These are phyloP conservation scores for Philaethria dido DNA, from an alignment of 2,888 invertebrate species.

Conservation along the genomic window DNA sequence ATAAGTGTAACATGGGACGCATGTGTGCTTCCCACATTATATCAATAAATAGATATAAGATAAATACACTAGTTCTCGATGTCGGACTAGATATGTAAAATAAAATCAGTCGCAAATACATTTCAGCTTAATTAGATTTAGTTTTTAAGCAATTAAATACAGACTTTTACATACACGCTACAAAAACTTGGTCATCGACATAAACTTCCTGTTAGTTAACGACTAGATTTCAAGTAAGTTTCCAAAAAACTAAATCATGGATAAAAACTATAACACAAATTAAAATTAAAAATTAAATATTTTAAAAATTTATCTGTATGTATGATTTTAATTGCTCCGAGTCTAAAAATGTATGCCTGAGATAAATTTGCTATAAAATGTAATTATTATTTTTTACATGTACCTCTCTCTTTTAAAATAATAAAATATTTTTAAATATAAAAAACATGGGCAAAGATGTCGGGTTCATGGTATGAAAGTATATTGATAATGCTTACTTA, in stretches of 20 bases:
- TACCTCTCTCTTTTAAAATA: not conserved
- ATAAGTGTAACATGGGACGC: no score
- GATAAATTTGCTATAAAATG: not conserved
- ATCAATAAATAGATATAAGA: not conserved
- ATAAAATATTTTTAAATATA: not conserved
- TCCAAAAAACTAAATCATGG: not conserved
- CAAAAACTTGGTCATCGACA: conserved; percentile 20
- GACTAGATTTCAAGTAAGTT: not conserved
- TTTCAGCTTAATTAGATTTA: conserved; percentile 1
- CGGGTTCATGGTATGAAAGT: not conserved
- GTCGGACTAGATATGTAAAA: conserved; percentile 15
- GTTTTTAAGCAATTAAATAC: conserved; percentile 15
- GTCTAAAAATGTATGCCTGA: not conserved
- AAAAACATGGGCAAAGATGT: no score
- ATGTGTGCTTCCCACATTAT: not conserved
- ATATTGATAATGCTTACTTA: no score
- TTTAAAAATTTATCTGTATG: not conserved
- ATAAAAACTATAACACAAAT: conserved; percentile 1
- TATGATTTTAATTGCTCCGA: not conserved
- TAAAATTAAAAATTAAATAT: conserved; percentile 4
- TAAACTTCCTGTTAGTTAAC: conserved; percentile 8
- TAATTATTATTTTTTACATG: not conserved
- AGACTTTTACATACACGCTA: conserved; percentile 8
- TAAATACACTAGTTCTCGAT: not conserved
- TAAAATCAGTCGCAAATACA: conserved; percentile 1